Evolutionary conservation across 2,797 vertebrate genomes (phyloP).

Genomic region (Remorina albescens): DNA sequence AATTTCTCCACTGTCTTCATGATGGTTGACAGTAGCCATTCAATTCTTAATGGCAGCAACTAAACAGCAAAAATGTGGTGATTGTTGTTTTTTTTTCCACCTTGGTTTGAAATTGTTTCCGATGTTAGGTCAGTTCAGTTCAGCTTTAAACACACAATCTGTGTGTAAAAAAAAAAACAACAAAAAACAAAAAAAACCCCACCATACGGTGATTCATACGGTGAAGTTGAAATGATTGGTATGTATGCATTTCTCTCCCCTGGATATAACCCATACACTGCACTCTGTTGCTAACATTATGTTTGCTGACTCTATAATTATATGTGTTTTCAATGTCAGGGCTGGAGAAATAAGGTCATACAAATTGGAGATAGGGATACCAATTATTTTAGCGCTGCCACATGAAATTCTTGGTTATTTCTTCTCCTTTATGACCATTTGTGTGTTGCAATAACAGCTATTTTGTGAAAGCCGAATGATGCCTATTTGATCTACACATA

Average conservation of each 20-base stretch:
- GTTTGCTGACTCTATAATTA: slow-evolving; percentile 47
- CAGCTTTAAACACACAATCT: background rate
- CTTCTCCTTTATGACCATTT: slow-evolving; percentile 2
- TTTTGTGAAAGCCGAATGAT: background rate
- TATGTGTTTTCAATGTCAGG: slow-evolving; percentile 19
- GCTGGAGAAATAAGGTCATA: slow-evolving; percentile 35
- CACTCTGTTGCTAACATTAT: slow-evolving; percentile 16
- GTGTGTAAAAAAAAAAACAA: background rate
- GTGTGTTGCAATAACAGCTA: background rate
- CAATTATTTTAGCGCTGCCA: slow-evolving; percentile 39
- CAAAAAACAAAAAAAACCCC: too few relatives aligned
- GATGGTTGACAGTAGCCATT: background rate
- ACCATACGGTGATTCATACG: too few relatives aligned
- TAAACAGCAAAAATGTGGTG: background rate
- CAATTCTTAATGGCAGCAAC: background rate
- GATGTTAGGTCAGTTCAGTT: background rate
- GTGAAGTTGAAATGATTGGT: slow-evolving; percentile 13
- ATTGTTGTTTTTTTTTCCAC: background rate
- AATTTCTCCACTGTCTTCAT: background rate
- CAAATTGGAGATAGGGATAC: slow-evolving; percentile 24
- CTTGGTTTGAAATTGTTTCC: background rate
- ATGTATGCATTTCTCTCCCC: slow-evolving; percentile 3
- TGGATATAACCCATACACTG: slow-evolving; percentile 6
- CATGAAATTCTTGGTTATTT: slow-evolving; percentile 13
- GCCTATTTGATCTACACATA: background rate